Conservation (phyloP, 2,113 vertebrate genomes). For the Antechinus flavipes region DNA sequence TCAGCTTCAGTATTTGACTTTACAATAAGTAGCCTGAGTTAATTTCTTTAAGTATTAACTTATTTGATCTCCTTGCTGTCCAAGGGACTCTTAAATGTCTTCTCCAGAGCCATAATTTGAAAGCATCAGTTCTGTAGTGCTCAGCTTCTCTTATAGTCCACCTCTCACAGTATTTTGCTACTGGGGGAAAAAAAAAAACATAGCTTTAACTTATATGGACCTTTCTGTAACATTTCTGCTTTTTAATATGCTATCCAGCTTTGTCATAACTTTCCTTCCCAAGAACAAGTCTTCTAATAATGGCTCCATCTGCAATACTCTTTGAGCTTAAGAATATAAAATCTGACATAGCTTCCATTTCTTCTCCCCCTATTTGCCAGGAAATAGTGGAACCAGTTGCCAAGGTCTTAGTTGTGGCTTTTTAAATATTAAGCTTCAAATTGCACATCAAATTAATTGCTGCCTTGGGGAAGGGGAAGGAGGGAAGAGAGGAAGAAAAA, state of each 20-base stretch:
- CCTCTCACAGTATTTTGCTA: background rate
- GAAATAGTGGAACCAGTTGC: background rate
- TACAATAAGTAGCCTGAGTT: background rate
- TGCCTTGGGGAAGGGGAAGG: too few relatives aligned
- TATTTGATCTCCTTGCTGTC: too few relatives aligned
- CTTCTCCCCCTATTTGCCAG: background rate
- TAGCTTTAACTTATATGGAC: background rate
- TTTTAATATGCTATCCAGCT: background rate
- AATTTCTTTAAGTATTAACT: background rate
- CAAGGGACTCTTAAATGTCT: background rate
- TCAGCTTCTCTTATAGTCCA: background rate
- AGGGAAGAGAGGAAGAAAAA: too few relatives aligned
- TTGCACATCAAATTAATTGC: too few relatives aligned
- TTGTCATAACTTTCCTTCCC: background rate
- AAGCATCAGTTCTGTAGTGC: background rate
- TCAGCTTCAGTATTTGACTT: background rate
- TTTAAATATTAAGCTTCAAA: background rate
- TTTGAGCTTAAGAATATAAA: background rate
- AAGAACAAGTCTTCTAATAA: background rate
- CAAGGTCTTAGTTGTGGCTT: background rate
- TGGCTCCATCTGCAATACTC: background rate
- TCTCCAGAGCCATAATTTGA: background rate
- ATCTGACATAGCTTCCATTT: background rate
- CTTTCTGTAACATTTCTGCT: background rate
- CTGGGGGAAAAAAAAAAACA: background rate